These are phyloP conservation scores for Holothuria scabra DNA, from an alignment of 53 echinoderm and acorn worm species.

Conservation along the genomic window DNA sequence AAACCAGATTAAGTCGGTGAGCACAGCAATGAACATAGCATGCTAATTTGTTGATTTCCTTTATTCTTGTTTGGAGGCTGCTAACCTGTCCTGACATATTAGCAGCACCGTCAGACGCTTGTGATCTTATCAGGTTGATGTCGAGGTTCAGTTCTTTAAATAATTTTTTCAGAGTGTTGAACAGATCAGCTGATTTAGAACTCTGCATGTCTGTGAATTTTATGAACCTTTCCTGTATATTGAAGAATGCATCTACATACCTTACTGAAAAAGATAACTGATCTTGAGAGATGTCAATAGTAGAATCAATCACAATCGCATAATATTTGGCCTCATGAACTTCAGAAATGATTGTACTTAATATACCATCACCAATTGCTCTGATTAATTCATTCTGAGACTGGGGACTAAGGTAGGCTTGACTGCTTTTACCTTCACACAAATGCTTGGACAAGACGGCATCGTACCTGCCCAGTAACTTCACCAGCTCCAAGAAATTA, in stretches of 20 bases:
- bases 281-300: slow-evolving; percentile 52
- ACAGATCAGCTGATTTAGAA: slow-evolving; percentile 24
- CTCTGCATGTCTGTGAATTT: not conserved
- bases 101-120: slow-evolving; percentile 36
- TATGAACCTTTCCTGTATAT: slow-evolving; percentile 39
- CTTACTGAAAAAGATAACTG: slow-evolving; percentile 34
- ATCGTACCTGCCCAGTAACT: not conserved
- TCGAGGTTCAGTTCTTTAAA: slow-evolving; percentile 19
- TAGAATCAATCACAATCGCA: slow-evolving; percentile 44
- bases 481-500: not conserved
- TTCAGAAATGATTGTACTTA: not conserved
- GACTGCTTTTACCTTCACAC: not conserved
- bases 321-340: slow-evolving; percentile 28
- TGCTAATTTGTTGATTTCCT: not conserved
- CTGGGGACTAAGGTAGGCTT: not conserved
- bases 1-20: not conserved
- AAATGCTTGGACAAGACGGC: not conserved
- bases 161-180: slow-evolving; percentile 7
- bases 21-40: not conserved
- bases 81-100: slow-evolving; percentile 45
- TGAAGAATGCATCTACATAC: slow-evolving; percentile 42
- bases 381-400: not conserved
- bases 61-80: not conserved
- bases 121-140: slow-evolving; percentile 32
- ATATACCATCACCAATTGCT: not conserved